Percentiles rank a stretch among this genome's conserved stretches.
Evolutionary conservation across 2,113 vertebrate species (phyloP).

Genomic region (Prinia subflava): DNA sequence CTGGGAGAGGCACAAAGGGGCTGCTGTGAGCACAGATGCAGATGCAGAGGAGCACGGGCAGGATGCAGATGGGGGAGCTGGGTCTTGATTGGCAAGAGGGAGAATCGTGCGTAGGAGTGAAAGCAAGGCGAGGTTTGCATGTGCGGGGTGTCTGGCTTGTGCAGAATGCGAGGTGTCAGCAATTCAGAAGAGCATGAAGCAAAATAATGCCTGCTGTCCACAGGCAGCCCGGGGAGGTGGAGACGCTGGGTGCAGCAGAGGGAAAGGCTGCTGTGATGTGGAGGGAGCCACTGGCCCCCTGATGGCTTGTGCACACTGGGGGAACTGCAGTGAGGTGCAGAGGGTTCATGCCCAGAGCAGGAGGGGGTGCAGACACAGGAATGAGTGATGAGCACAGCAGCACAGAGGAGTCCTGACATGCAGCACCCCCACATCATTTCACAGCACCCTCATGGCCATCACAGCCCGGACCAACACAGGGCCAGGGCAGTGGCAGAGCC

Average conservation of each 20-base stretch:
- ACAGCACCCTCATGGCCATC: rapidly evolving
- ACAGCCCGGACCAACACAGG: rapidly evolving
- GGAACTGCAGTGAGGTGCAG: not conserved
- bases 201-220: not conserved
- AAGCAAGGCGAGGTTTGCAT: not conserved
- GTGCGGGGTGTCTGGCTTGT: not conserved
- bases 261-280: not conserved
- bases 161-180: not conserved
- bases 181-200: not conserved
- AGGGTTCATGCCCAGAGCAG: not conserved
- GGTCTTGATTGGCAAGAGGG: not conserved
- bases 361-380: rapidly evolving
- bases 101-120: not conserved
- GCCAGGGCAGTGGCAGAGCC: not conserved
- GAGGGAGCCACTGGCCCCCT: not conserved
- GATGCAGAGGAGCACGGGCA: not conserved
- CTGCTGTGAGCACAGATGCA: not conserved
- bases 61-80: not conserved
- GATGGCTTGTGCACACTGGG: rapidly evolving
- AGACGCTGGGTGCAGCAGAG: rapidly evolving
- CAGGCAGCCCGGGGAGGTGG: not conserved
- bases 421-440: not conserved
- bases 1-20: not conserved
- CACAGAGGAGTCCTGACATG: not conserved
- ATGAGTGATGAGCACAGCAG: not conserved